A percentile compares a stretch with the other conserved stretches of the same genome.
phyloP scores from a whole-genome alignment of 2,888 invertebrate species.

The Phymatocera aterrima region DNA sequence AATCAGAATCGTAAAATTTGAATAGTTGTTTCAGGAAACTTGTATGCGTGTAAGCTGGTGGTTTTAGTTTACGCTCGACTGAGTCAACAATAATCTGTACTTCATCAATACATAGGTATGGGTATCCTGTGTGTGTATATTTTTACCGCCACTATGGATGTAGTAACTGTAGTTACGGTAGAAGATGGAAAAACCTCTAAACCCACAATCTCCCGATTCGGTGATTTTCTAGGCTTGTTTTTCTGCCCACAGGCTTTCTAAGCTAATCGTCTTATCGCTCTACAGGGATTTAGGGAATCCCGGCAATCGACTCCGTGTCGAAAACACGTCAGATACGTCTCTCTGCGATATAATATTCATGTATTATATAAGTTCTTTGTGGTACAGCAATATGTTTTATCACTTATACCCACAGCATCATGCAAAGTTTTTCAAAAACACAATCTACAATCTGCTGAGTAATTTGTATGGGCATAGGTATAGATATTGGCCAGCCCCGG shows the following conservation, averaged over 20 bases:
- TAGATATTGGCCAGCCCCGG: background rate
- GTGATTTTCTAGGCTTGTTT: conserved; percentile 11
- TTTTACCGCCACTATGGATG: background rate
- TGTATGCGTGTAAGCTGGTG: too few relatives aligned
- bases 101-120: too few relatives aligned
- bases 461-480: background rate
- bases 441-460: too few relatives aligned
- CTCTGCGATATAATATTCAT: background rate
- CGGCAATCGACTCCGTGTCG: conserved; percentile 15
- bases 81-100: too few relatives aligned
- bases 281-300: background rate
- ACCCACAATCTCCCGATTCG: background rate
- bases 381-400: background rate
- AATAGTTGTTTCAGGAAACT: too few relatives aligned
- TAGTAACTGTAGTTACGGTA: too few relatives aligned
- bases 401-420: too few relatives aligned
- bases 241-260: background rate
- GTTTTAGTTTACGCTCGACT: too few relatives aligned
- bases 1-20: too few relatives aligned
- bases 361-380: background rate
- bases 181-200: background rate
- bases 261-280: conserved; percentile 27
- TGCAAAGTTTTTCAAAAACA: background rate
- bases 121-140: too few relatives aligned
- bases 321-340: background rate